Conservation (phyloP, 2,797 vertebrate species). For the Cheirogaleus major region DNA sequence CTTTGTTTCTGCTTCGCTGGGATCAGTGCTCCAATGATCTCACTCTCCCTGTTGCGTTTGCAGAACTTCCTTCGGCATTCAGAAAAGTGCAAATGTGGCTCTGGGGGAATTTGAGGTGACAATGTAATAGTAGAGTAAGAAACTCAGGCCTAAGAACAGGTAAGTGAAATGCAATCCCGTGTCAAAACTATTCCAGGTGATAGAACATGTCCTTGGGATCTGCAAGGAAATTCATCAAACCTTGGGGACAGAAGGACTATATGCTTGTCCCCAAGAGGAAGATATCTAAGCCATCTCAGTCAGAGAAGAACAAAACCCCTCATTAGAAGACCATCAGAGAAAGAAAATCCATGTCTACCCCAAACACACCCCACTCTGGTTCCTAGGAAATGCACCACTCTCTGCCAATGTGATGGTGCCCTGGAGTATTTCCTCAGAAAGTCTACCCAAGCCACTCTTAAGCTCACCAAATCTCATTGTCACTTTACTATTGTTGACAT, state of each 20-base stretch:
- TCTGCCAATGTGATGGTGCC: background rate
- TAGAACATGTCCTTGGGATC: background rate
- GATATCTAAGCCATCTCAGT: background rate
- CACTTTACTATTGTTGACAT: background rate
- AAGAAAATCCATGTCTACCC: background rate
- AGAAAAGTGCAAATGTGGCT: background rate
- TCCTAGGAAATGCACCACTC: too few relatives aligned
- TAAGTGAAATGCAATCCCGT: background rate
- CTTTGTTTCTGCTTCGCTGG: background rate
- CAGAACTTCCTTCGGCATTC: background rate
- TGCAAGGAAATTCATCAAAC: background rate
- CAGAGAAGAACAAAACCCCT: background rate
- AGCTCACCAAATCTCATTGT: background rate
- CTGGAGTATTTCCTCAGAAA: background rate
- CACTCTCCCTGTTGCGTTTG: background rate
- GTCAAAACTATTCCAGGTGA: background rate
- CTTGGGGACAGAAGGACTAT: background rate
- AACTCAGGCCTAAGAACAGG: background rate
- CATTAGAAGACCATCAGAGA: background rate
- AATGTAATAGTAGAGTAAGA: background rate
- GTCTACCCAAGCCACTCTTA: background rate
- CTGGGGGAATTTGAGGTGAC: background rate
- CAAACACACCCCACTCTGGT: background rate
- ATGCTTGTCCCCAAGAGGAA: background rate
- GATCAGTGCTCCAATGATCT: background rate